Evolutionary conservation across 2,113 vertebrate species (phyloP), one percentile per base, ranked within the genome.

Genomic region (Corythornis cristatus): DNA sequence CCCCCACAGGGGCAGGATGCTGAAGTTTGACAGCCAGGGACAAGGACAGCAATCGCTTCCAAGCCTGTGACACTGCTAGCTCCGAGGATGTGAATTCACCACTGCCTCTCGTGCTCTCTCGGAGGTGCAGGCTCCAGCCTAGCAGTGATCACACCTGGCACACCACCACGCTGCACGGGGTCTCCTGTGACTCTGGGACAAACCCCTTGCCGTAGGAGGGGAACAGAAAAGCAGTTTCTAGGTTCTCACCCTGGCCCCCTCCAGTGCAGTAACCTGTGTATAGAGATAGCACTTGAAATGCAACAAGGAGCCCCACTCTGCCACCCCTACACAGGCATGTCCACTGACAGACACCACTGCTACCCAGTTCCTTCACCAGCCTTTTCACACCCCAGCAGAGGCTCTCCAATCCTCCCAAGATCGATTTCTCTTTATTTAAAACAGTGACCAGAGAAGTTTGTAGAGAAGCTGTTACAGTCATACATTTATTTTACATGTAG

Each of bases 21-120:
- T 5, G 8, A 5, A 0, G 13, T 20, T 42, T n/a, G 15, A n/a
- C n/a, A 18, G 35, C 6, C 6, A 43, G 58, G 29, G 8, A 46
- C 4, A 1, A 37, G 61, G 57, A 13, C 35, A 23, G 11, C 25
- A 4, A 25, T 19, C 3, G 51, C 37, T 23, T 16, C 19, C 4
- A 11, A 5, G 74, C 43, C 40, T 9, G 57, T 1, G 22, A 40
- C 6, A 15, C 31, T 2, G 5, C 14, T 2, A 57, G 33, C 1
- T 6, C 2, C 9, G 25, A n/a, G 31, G 50, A 31, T 14, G 21
- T 56, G 54, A 68, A 45, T 25, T 42, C 68, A 15, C n/a, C 1
- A 5, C 29, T 1, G 1, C 37, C 15, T 4, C 54, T n/a, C 15
- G 8, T 20, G 5, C 12, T 57, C 40, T 15, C 0, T 0, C 2